phyloP scores from a whole-genome alignment of 1,140 invertebrate genomes.

The Anoplolepis gracilipes region DNA sequence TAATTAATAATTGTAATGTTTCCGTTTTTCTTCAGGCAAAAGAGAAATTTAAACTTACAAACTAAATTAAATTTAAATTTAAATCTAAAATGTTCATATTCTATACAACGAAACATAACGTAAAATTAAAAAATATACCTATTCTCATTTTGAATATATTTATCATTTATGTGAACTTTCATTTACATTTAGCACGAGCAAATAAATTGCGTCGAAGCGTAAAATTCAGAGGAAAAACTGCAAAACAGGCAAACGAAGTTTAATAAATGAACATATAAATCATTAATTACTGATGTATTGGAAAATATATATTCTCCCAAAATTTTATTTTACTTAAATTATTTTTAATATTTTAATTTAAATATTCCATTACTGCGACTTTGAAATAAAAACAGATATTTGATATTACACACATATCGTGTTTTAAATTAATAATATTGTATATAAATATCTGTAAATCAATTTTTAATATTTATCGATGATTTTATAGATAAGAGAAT shows the following conservation, averaged over 20 bases:
- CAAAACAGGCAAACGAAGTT: not conserved
- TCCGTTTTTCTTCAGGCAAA: not conserved
- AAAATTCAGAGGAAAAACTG: not conserved
- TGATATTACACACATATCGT: slow-evolving; percentile 9
- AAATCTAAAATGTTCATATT: not conserved
- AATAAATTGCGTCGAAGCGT: not conserved
- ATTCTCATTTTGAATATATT: not conserved
- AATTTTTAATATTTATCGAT: slow-evolving; percentile 27
- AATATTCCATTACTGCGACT: slow-evolving; percentile 29
- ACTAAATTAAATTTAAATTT: not conserved
- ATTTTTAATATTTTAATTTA: slow-evolving; percentile 18
- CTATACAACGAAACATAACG: not conserved
- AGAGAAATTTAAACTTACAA: not conserved
- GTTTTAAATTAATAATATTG: slow-evolving; percentile 40
- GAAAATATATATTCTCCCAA: not conserved
- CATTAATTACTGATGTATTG: slow-evolving; percentile 36
- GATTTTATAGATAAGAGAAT: not conserved
- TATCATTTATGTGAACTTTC: not conserved
- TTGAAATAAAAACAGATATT: slow-evolving; percentile 16
- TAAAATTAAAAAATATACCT: not conserved
- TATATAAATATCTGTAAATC: not conserved
- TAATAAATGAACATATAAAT: slow-evolving; percentile 19
- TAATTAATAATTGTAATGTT: slow-evolving; percentile 29
- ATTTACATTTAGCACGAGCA: slow-evolving; percentile 19
- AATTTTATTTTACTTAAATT: slow-evolving; percentile 38